phyloP scores from a whole-genome alignment of 2,797 vertebrate genomes.

The Poeciliopsis paucimaculata region DNA sequence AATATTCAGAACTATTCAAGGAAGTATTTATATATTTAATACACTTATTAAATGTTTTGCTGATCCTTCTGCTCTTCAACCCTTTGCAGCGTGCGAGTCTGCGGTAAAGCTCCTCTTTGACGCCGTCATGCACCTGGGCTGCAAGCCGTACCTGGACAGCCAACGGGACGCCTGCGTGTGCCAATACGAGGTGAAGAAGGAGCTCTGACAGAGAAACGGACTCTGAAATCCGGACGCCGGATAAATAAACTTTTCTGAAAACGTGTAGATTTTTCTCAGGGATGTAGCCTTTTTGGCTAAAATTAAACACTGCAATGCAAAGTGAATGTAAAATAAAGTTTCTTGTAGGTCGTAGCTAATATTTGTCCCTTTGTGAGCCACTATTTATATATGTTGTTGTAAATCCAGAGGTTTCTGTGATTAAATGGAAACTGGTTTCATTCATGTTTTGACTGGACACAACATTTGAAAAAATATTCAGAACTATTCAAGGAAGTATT shows the following conservation, averaged over 20 bases:
- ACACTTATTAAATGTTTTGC: not conserved
- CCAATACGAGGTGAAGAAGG: constrained; percentile 86
- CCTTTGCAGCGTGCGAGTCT: constrained; percentile 88
- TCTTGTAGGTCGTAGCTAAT: constrained; percentile 16
- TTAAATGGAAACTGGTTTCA: constrained; percentile 1
- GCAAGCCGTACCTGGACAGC: constrained; percentile 97
- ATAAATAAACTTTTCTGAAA: constrained; percentile 10
- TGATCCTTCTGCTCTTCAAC: constrained; percentile 10
- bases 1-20: not conserved
- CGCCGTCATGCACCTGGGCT: constrained; percentile 94
- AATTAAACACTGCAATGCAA: constrained; percentile 13
- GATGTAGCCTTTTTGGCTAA: constrained; percentile 17
- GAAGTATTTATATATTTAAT: not conserved
- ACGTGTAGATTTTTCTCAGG: constrained; percentile 48
- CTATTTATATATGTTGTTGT: constrained; percentile 47
- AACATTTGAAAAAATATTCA: constrained; percentile 8
- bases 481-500: too few species aligned
- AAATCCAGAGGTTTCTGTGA: constrained; percentile 3
- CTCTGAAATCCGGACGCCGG: not conserved
- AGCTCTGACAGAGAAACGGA: constrained; percentile 80
- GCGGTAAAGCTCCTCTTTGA: constrained; percentile 92
- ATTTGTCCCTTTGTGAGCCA: constrained; percentile 22
- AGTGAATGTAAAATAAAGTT: constrained; percentile 17
- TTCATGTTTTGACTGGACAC: not conserved
- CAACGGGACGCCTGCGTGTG: constrained; percentile 92